These are phyloP conservation scores for Listrodromus nycthemerus DNA, from an alignment of 2,888 invertebrate genomes.

Conservation along the genomic window DNA sequence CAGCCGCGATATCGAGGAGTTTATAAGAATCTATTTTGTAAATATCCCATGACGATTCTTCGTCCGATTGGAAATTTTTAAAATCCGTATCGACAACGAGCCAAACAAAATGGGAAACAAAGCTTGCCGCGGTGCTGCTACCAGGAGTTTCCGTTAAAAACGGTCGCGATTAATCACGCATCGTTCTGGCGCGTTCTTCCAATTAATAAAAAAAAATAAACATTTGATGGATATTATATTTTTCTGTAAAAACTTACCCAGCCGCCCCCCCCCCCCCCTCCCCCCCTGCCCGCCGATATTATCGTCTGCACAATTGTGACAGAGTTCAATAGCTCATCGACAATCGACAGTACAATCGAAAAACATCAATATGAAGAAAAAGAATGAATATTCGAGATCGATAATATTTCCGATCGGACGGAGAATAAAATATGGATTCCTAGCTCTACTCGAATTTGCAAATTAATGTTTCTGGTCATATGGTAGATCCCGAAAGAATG, in stretches of 20 bases:
- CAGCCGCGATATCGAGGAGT: constrained; percentile 1
- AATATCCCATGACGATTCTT: constrained; percentile 29
- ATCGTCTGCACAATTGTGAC: constrained; percentile 30
- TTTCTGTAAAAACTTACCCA: constrained; percentile 50
- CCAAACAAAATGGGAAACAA: constrained; percentile 36
- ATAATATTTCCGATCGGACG: constrained; percentile 42
- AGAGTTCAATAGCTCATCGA: constrained; percentile 62
- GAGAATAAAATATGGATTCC: constrained; percentile 33
- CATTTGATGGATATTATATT: constrained; percentile 52
- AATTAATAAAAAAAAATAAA: constrained; percentile 39
- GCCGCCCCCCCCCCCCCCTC: neutral
- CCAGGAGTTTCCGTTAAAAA: constrained; percentile 44
- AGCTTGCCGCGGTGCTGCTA: constrained; percentile 51
- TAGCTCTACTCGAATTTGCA: constrained; percentile 55
- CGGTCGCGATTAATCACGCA: constrained; percentile 60
- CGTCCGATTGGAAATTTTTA: constrained; percentile 39
- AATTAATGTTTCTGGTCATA: constrained; percentile 43
- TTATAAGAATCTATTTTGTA: constrained; percentile 25
- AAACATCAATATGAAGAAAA: constrained; percentile 44
- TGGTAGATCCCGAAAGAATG: constrained; percentile 47
- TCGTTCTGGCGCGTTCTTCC: constrained; percentile 62
- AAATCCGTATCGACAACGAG: constrained; percentile 29
- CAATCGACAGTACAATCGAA: constrained; percentile 61
- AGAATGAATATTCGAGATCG: constrained; percentile 46
- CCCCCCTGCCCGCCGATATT: constrained; percentile 17